Conservation (phyloP, 2,113 vertebrate genomes). For the Raja brachyura region DNA sequence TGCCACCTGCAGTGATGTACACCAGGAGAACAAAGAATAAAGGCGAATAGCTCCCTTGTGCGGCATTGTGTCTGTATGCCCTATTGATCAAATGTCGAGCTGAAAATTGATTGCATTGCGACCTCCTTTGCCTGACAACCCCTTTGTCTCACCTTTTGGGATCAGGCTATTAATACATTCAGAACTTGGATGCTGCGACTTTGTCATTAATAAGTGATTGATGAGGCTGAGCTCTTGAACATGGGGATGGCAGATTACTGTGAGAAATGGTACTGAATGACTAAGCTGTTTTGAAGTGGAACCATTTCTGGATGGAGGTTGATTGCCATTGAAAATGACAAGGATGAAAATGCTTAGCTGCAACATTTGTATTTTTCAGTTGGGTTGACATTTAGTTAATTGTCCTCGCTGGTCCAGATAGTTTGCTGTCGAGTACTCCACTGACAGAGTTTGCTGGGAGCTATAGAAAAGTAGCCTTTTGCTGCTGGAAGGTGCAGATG, state of each 20-base stretch:
- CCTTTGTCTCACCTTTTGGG: not conserved
- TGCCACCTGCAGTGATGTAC: not conserved
- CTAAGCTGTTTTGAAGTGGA: not conserved
- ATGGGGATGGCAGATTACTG: not conserved
- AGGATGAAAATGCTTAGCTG: not conserved
- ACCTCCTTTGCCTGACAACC: not conserved
- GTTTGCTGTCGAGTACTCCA: not conserved
- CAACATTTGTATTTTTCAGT: not conserved
- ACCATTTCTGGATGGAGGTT: not conserved
- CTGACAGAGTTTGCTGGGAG: not conserved
- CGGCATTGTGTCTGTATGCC: not conserved
- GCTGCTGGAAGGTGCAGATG: not conserved
- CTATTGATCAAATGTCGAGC: not conserved
- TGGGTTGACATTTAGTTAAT: not conserved
- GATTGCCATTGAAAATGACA: not conserved
- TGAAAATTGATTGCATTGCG: not conserved
- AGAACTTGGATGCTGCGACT: not conserved
- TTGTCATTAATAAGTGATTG: slow-evolving; percentile 17
- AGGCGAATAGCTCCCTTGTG: not conserved
- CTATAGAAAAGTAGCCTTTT: not conserved
- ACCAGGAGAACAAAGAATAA: not conserved
- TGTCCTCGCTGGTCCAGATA: not conserved
- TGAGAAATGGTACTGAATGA: not conserved
- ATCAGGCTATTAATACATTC: not conserved
- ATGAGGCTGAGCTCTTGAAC: not conserved